Base-by-base conservation (phyloP, 2,888 invertebrate species). In the Gymnosoma rotundatum region DNA sequence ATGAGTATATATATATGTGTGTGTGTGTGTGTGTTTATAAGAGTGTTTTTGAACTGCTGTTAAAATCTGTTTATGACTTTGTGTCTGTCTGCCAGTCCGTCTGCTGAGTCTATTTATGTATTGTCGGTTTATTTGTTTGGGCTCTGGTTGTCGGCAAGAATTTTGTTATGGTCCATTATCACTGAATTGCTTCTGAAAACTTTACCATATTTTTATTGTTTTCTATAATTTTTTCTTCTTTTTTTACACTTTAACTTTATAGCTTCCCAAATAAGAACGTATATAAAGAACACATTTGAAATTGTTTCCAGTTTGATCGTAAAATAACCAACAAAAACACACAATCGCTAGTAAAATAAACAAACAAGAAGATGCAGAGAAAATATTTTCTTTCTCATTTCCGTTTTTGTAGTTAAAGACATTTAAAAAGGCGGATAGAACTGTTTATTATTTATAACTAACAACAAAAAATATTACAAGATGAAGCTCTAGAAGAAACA, bases 111-210 rank as follows among this genome's bases (percentile, higher is more conserved):
- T 61, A 54, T 69, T 36, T 56, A 48, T 79, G 0, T 73, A 14
- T 38, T 45, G 67, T 69, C 52, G 42, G 74, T 84, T 84, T 81
- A 78, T 84, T 84, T 78, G 69, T 18, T 69, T 73, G 73, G 81
- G 73, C 56, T 78, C 56, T 74, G 61, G 50, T 81, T 84, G 84
- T 78, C 81, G 84, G 84, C 78, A 84, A 64, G 69, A 78, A 74
- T 74, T 81, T 78, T 81, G 54, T 74, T 78, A 81, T 74, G 81
- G 48, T 84, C 84, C 78, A 84, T 84, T 84, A 84, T 84, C 64
- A 69, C 54, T 72, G 61, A 78, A 81, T 81, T 78, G 58, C 78
- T 81, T 81, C 56, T 20, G 58, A 60, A 67, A 81, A 74, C 81
- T 78, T 66, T 61, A 18, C 63, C 20, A 48, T 67, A 67, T 16